These are phyloP conservation scores for Crypturellus tataupa DNA, from an alignment of 2,797 vertebrate species.

Conservation along the genomic window DNA sequence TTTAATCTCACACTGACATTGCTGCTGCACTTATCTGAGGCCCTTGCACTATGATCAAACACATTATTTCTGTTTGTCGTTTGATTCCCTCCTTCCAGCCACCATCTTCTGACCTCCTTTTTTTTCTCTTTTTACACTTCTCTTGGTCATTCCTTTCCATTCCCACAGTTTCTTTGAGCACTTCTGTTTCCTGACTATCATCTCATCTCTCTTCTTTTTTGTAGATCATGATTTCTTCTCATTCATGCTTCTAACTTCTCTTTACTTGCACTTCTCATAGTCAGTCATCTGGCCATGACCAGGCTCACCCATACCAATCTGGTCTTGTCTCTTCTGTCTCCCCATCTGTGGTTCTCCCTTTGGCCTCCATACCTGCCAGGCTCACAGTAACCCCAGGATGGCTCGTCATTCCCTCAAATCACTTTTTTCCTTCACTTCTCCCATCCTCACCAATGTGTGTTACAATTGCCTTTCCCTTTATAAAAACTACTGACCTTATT, in stretches of 20 bases:
- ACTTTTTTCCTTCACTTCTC: not conserved
- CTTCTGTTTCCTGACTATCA: not conserved
- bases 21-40: slow-evolving; percentile 24
- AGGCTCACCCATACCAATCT: not conserved
- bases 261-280: not conserved
- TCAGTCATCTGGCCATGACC: not conserved
- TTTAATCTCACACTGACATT: slow-evolving; percentile 42
- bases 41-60: not conserved
- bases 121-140: not conserved
- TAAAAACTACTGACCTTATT: slow-evolving; percentile 25
- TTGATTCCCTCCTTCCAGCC: not conserved
- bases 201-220: not conserved
- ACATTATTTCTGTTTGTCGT: not conserved
- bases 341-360: not conserved
- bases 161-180: not conserved
- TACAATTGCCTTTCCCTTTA: not conserved
- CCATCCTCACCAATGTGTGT: not conserved
- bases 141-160: not conserved
- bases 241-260: not conserved
- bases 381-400: not conserved
- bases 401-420: accelerated
- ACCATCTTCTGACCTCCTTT: not conserved
- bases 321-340: not conserved
- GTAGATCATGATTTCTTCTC: not conserved
- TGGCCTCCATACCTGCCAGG: accelerated